These are phyloP conservation scores for Andrena cerasifolii DNA, from an alignment of 1,140 invertebrate genomes.

Conservation along the genomic window DNA sequence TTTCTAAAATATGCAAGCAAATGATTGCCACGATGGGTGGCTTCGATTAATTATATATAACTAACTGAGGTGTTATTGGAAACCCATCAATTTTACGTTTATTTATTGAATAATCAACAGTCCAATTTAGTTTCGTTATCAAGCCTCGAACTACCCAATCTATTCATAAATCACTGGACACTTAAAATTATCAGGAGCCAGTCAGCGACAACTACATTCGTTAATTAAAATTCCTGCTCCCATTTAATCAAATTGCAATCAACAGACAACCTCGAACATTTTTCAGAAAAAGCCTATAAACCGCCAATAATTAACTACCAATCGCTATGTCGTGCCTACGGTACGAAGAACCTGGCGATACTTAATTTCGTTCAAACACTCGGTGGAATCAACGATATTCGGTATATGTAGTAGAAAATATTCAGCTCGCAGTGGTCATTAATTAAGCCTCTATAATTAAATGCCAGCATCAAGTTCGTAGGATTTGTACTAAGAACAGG, in stretches of 20 bases:
- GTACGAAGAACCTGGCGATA: too few relatives aligned
- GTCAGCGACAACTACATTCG: neutral
- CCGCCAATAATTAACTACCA: neutral
- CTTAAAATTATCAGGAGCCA: too few relatives aligned
- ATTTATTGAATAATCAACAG: neutral
- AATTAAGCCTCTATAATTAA: neutral
- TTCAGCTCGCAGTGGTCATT: neutral
- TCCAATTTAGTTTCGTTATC: too few relatives aligned
- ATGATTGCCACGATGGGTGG: too few relatives aligned
- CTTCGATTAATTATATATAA: neutral
- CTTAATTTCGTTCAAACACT: neutral
- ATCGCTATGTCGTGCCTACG: neutral
- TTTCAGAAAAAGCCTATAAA: too few relatives aligned
- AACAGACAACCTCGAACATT: too few relatives aligned
- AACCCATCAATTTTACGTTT: neutral
- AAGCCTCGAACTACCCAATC: too few relatives aligned
- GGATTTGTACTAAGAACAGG: neutral
- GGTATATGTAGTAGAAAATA: neutral
- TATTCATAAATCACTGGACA: too few relatives aligned
- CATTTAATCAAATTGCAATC: neutral
- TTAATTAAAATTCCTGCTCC: neutral
- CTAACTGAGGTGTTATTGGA: neutral
- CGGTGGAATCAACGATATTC: neutral
- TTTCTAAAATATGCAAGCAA: too few relatives aligned
- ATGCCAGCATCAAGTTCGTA: neutral